phyloP scores from a whole-genome alignment of 2,797 vertebrate species.

The Luscinia megarhynchos region DNA sequence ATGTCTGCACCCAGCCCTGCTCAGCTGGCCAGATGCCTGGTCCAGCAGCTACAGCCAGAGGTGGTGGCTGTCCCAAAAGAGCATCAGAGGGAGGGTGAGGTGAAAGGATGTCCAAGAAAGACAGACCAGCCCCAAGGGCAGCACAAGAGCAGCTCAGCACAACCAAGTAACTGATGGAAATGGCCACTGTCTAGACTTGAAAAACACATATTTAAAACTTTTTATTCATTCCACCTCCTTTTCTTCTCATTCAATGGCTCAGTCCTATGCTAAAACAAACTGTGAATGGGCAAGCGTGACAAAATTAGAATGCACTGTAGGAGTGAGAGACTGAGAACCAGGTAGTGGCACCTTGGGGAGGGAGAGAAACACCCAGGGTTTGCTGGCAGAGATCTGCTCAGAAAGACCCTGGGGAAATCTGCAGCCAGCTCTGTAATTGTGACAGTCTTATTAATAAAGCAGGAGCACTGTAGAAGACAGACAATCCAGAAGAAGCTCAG shows the following conservation, averaged over 20 bases:
- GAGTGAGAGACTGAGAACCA: background rate
- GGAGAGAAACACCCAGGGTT: background rate
- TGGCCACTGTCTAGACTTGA: background rate
- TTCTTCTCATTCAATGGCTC: background rate
- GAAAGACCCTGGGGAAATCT: background rate
- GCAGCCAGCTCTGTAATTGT: constrained; percentile 3
- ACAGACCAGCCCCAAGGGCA: background rate
- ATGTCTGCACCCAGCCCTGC: background rate
- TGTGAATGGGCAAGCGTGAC: background rate
- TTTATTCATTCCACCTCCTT: background rate
- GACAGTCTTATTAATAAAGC: constrained; percentile 35
- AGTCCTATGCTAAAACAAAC: background rate
- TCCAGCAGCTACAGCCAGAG: background rate
- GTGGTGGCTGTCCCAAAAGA: background rate
- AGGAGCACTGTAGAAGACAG: background rate
- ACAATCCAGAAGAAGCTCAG: constrained; percentile 28
- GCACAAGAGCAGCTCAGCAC: background rate
- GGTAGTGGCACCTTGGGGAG: background rate
- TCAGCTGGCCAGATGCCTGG: background rate
- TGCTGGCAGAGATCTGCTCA: background rate
- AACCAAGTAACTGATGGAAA: background rate
- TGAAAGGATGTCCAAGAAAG: background rate
- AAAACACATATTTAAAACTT: background rate
- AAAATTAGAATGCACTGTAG: background rate
- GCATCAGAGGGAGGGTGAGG: background rate